phyloP scores from a whole-genome alignment of 2,888 invertebrate species.

The Lamellibrachia columna region DNA sequence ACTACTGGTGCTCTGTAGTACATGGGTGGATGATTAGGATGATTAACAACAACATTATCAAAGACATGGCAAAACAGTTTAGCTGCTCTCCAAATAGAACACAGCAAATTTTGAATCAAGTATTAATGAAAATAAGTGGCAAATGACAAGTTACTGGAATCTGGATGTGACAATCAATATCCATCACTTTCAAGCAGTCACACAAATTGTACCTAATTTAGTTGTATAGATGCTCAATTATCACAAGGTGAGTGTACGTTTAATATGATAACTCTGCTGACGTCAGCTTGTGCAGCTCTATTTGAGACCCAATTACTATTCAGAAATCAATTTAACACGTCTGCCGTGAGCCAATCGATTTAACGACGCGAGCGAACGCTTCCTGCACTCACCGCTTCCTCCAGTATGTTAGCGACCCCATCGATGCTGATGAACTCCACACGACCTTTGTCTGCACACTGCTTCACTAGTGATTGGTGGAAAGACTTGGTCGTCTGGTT shows the following conservation, averaged over 20 bases:
- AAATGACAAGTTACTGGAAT: neutral
- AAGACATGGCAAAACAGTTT: neutral
- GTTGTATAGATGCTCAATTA: neutral
- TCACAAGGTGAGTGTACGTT: neutral
- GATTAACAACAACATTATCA: neutral
- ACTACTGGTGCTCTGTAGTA: neutral
- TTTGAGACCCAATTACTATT: neutral
- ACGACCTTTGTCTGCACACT: slow-evolving; percentile 76
- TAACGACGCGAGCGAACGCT: neutral
- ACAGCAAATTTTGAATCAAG: neutral
- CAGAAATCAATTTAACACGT: neutral
- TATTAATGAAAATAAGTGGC: neutral
- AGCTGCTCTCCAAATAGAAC: neutral
- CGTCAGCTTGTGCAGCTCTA: neutral
- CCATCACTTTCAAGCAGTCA: neutral
- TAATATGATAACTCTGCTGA: neutral
- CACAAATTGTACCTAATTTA: neutral
- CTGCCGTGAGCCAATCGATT: neutral
- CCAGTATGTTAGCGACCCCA: slow-evolving; percentile 85
- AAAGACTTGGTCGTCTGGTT: slow-evolving; percentile 77
- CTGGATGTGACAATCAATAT: neutral
- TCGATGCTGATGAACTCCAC: slow-evolving; percentile 87
- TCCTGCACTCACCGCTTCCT: slow-evolving; percentile 78
- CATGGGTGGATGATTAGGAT: neutral
- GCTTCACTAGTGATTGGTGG: slow-evolving; percentile 53